These are phyloP conservation scores for Sebastes fasciatus DNA, from an alignment of 2,113 vertebrate genomes.

Conservation along the genomic window DNA sequence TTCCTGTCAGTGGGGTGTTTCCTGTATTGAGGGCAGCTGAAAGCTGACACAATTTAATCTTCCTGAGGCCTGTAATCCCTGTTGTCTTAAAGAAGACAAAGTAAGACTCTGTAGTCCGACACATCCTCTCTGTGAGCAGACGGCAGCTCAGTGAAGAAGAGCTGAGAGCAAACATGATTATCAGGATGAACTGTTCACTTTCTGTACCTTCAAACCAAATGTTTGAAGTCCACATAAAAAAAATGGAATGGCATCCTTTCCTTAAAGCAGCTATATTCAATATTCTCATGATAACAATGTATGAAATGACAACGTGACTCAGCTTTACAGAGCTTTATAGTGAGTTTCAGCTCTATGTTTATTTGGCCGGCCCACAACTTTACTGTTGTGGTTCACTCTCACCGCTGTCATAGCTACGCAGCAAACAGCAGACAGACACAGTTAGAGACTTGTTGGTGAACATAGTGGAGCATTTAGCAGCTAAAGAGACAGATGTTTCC, in stretches of 20 bases:
- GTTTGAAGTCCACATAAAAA: too few relatives aligned
- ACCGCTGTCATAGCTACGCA: too few relatives aligned
- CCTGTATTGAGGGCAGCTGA: slow-evolving; percentile 9
- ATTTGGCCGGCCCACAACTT: too few relatives aligned
- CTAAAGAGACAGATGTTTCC: too few relatives aligned
- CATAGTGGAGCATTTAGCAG: too few relatives aligned
- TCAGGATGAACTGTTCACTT: neutral
- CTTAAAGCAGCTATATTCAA: neutral
- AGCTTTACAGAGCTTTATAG: neutral
- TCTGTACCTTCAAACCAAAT: neutral
- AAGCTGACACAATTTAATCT: slow-evolving; percentile 12
- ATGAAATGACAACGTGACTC: neutral
- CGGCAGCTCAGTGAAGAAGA: neutral
- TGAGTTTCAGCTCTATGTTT: neutral
- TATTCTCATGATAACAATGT: neutral
- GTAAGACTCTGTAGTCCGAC: neutral
- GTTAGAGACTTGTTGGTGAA: too few relatives aligned
- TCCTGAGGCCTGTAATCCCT: slow-evolving; percentile 20
- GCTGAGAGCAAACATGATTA: neutral
- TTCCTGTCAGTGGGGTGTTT: neutral
- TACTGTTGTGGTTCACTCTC: too few relatives aligned
- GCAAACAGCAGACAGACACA: too few relatives aligned
- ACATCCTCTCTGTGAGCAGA: neutral
- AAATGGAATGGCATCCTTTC: neutral
- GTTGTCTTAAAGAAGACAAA: slow-evolving; percentile 20